phyloP scores from a whole-genome alignment of 2,797 vertebrate genomes.

The Pipistrellus pipistrellus region DNA sequence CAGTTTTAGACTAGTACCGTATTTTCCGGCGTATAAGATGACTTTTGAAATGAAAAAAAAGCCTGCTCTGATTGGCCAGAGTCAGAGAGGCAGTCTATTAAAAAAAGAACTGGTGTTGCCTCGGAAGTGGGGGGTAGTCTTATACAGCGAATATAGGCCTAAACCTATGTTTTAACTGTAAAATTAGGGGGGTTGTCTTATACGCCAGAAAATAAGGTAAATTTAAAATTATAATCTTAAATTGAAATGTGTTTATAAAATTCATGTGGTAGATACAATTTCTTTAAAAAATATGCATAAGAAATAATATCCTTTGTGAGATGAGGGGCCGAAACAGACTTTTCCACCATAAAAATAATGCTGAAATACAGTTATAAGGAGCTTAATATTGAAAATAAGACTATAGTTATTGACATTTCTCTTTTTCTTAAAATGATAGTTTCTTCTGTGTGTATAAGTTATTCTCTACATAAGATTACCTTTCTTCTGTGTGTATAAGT shows the following conservation, averaged over 20 bases:
- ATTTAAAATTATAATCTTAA: slow-evolving; percentile 60
- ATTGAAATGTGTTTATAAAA: slow-evolving; percentile 17
- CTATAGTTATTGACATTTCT: background rate
- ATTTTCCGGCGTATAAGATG: too few species aligned
- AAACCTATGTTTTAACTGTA: too few species aligned
- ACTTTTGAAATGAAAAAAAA: too few species aligned
- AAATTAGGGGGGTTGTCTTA: too few species aligned
- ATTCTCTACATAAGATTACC: background rate
- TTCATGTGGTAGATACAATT: background rate
- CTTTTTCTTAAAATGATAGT: background rate
- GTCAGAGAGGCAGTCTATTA: too few species aligned
- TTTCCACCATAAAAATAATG: background rate
- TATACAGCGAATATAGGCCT: too few species aligned
- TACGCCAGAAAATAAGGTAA: background rate
- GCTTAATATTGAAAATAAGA: background rate
- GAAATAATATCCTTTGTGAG: background rate
- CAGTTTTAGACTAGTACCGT: background rate
- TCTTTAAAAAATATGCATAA: background rate
- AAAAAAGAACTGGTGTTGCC: too few species aligned
- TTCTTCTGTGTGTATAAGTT: background rate
- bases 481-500: background rate
- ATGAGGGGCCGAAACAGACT: background rate
- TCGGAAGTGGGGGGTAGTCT: too few species aligned
- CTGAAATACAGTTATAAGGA: background rate
- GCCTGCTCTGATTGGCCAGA: too few species aligned